phyloP scores from a whole-genome alignment of 2,888 invertebrate species.

The Neoascia interrupta region DNA sequence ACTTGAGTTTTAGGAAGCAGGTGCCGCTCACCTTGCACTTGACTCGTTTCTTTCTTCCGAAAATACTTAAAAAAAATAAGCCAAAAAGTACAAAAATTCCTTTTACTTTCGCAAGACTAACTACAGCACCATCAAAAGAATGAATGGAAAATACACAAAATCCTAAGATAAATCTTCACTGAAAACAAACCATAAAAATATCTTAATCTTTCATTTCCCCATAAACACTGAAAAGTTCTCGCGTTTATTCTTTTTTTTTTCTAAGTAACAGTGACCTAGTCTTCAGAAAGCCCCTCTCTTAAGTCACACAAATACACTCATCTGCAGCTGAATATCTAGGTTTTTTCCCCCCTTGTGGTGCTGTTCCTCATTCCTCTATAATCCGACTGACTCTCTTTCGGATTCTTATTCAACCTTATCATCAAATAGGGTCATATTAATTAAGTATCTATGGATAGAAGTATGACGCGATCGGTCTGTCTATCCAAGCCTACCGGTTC shows the following conservation, averaged over 20 bases:
- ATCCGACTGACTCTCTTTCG: neutral
- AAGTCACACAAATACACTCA: constrained; percentile 28
- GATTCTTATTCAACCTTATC: constrained; percentile 40
- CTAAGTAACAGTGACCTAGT: constrained; percentile 57
- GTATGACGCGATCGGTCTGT: constrained; percentile 1
- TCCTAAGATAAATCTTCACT: constrained; percentile 19
- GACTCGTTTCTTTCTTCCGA: neutral
- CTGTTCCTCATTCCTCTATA: constrained; percentile 20
- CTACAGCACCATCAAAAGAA: neutral
- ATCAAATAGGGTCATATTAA: constrained; percentile 64
- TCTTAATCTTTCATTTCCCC: constrained; percentile 23
- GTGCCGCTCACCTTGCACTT: neutral
- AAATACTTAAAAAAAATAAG: neutral
- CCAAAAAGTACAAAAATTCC: constrained; percentile 27
- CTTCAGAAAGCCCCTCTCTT: constrained; percentile 37
- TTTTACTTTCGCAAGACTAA: constrained; percentile 49
- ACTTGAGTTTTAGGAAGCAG: constrained; percentile 28
- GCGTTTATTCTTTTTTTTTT: too few relatives aligned
- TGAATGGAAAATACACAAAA: constrained; percentile 18
- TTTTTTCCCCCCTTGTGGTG: too few relatives aligned
- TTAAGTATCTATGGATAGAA: constrained; percentile 44
- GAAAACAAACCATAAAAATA: constrained; percentile 50
- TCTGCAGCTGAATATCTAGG: too few relatives aligned
- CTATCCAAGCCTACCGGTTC: constrained; percentile 5
- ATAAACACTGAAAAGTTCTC: constrained; percentile 16